A percentile compares a stretch with the other conserved stretches of the same genome.
phyloP scores from a whole-genome alignment of 2,797 vertebrate genomes.

The Petrocephalus sullivani region DNA sequence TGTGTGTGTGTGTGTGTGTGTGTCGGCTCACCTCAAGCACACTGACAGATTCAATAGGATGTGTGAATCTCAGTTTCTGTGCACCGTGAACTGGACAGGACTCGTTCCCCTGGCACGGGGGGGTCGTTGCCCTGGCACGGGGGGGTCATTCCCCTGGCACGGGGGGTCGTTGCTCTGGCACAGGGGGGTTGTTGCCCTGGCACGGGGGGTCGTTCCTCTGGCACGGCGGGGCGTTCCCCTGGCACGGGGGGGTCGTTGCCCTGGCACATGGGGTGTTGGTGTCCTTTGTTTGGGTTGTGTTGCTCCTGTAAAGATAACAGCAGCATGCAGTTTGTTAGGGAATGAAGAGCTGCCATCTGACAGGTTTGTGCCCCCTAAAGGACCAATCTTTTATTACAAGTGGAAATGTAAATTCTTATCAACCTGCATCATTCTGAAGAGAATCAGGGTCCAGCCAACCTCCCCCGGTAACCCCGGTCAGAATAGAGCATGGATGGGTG shows the following conservation, averaged over 20 bases:
- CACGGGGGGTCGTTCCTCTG: too few relatives aligned
- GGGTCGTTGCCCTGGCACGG: too few relatives aligned
- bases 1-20: neutral
- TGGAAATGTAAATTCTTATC: neutral
- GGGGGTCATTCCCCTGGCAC: too few relatives aligned
- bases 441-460: neutral
- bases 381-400: neutral
- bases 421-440: slow-evolving; percentile 33
- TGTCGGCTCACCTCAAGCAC: neutral
- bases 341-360: neutral
- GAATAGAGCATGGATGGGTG: neutral
- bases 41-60: neutral
- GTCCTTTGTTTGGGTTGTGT: neutral
- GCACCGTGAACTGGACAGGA: neutral
- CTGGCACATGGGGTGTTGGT: neutral
- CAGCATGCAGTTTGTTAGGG: neutral
- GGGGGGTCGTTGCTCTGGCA: too few relatives aligned
- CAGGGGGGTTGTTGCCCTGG: too few relatives aligned
- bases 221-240: too few relatives aligned
- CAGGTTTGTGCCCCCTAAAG: neutral
- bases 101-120: neutral
- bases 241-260: too few relatives aligned
- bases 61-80: neutral
- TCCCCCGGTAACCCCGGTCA: neutral
- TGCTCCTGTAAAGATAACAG: neutral